Conservation (phyloP, 2,888 invertebrate species). For the Pristionchus maxplancki region DNA sequence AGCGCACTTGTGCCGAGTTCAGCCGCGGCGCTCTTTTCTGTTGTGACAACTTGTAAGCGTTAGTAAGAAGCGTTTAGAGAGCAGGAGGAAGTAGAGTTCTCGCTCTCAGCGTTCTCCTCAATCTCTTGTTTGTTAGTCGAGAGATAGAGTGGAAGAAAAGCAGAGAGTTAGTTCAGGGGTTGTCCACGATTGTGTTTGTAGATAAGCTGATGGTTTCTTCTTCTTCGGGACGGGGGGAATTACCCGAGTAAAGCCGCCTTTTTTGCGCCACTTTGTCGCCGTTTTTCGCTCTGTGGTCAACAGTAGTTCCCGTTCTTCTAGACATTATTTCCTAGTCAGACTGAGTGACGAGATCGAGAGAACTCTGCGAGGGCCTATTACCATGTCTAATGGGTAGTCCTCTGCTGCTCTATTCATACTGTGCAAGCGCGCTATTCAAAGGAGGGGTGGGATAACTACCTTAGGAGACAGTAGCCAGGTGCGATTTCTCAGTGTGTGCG, state of each 20-base stretch:
- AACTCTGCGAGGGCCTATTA: not conserved
- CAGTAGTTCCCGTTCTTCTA: not conserved
- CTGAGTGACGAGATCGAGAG: not conserved
- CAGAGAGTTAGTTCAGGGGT: too few relatives aligned
- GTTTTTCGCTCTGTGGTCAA: conserved; percentile 15
- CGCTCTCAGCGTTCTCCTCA: not conserved
- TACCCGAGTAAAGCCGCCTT: conserved; percentile 28
- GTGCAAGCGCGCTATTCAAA: not conserved
- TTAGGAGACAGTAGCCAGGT: conserved; percentile 32
- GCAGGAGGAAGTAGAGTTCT: not conserved
- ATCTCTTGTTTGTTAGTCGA: too few relatives aligned
- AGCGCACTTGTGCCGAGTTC: conserved; percentile 13
- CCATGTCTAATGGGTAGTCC: not conserved
- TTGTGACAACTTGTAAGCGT: not conserved
- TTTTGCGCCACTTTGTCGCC: not conserved
- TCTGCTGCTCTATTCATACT: not conserved
- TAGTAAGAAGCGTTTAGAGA: conserved; percentile 4
- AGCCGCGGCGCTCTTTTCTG: not conserved
- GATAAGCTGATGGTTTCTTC: conserved; percentile 24
- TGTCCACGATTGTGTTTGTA: not conserved
- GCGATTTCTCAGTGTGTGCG: not conserved
- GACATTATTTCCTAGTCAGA: too few relatives aligned
- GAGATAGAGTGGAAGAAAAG: too few relatives aligned
- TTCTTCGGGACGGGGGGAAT: not conserved
- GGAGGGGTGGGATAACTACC: conserved; percentile 2